These are phyloP conservation scores for Irena cyanogastra DNA, from an alignment of 2,113 vertebrate genomes.

Conservation along the genomic window DNA sequence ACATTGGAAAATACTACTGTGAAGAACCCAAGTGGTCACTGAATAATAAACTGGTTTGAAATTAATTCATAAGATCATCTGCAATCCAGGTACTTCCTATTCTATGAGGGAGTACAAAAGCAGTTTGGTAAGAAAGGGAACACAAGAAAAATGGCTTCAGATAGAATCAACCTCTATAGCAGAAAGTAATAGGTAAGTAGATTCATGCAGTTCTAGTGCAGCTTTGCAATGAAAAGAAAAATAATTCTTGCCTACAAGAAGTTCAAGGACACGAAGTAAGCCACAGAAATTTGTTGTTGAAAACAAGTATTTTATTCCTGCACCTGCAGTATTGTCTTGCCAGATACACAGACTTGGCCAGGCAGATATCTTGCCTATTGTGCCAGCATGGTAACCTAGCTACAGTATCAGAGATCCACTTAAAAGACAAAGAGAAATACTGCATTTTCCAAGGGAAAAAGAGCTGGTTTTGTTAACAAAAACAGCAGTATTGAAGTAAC, in stretches of 20 bases:
- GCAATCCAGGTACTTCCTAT: not conserved
- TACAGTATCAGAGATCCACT: not conserved
- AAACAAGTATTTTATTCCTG: not conserved
- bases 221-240: not conserved
- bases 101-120: not conserved
- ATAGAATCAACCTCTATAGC: not conserved
- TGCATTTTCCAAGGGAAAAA: not conserved
- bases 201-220: not conserved
- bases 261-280: not conserved
- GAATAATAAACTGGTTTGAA: not conserved
- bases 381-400: not conserved
- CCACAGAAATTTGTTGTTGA: not conserved
- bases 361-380: not conserved
- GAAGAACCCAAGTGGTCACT: not conserved
- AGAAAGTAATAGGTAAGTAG: not conserved
- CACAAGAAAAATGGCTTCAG: not conserved
- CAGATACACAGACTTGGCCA: not conserved
- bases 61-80: not conserved
- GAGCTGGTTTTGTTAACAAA: not conserved
- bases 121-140: not conserved
- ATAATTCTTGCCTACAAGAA: not conserved
- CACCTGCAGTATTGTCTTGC: slow-evolving; percentile 6
- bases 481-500: not conserved
- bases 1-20: not conserved
- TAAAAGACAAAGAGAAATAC: not conserved